phyloP scores from a whole-genome alignment of 1,140 invertebrate genomes.

The Microplitis demolitor region DNA sequence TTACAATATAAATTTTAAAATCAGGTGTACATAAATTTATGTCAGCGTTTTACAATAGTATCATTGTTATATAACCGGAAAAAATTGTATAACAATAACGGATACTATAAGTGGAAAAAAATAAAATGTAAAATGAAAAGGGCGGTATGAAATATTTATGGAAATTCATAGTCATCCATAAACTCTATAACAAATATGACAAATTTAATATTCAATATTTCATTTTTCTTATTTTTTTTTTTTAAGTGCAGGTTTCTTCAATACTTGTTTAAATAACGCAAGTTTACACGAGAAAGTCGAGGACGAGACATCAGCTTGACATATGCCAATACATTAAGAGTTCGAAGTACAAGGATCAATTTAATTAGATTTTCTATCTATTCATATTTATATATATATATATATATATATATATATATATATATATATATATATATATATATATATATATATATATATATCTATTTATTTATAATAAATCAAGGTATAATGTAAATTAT shows the following conservation, averaged over 20 bases:
- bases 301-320: constrained; percentile 3
- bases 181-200: no score
- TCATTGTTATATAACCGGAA: constrained; percentile 20
- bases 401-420: background rate
- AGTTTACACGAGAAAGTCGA: constrained; percentile 24
- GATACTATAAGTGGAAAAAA: constrained; percentile 14
- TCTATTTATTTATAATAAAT: no score
- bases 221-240: background rate
- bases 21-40: background rate
- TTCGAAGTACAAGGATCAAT: constrained; percentile 54
- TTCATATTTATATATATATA: constrained; percentile 3
- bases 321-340: constrained; percentile 34
- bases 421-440: no score
- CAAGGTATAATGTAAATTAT: background rate
- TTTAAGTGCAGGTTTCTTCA: background rate
- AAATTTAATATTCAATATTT: background rate
- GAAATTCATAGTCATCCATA: no score
- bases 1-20: background rate
- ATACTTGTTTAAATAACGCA: constrained; percentile 11
- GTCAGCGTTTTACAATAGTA: background rate
- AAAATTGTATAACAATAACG: constrained; percentile 27
- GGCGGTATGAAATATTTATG: no score
- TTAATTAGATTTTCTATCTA: constrained; percentile 42
- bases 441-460: no score
- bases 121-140: background rate